Evolutionary conservation across 1,140 invertebrate species (phyloP).

Genomic region (Trachymyrmex cornetzi): DNA sequence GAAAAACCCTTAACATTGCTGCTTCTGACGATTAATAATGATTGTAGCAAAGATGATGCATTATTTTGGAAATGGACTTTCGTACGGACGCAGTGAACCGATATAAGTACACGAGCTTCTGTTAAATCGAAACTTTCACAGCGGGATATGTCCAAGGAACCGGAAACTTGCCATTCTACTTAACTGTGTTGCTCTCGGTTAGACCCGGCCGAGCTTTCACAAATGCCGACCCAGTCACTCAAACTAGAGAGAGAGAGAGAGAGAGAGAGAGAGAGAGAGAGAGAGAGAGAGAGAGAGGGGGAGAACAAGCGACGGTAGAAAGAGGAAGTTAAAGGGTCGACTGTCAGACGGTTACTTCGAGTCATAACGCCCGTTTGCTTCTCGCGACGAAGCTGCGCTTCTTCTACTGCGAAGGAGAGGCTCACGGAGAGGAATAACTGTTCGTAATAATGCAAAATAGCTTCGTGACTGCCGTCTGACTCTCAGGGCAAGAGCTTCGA

Average conservation of each 20-base stretch:
- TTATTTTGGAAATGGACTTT: slow-evolving; percentile 45
- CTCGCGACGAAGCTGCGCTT: slow-evolving; percentile 48
- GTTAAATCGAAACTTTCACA: slow-evolving; percentile 83
- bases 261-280: neutral
- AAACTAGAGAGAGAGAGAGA: slow-evolving; percentile 28
- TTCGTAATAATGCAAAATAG: slow-evolving; percentile 71
- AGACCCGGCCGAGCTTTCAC: slow-evolving; percentile 62
- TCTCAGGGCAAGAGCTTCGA: slow-evolving; percentile 48
- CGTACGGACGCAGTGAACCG: neutral
- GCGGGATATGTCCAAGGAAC: slow-evolving; percentile 77
- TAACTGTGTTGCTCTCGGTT: slow-evolving; percentile 42
- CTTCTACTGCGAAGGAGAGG: slow-evolving; percentile 26
- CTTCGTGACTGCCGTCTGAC: slow-evolving; percentile 50
- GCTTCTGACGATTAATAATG: slow-evolving; percentile 42
- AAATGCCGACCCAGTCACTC: slow-evolving; percentile 70
- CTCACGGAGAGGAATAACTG: slow-evolving; percentile 61
- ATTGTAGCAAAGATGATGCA: slow-evolving; percentile 40
- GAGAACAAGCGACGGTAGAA: slow-evolving; percentile 37
- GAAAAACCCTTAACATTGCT: slow-evolving; percentile 15
- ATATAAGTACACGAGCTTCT: slow-evolving; percentile 54
- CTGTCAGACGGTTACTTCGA: slow-evolving; percentile 70
- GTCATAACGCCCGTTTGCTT: slow-evolving; percentile 59
- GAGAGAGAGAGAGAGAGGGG: slow-evolving; percentile 9
- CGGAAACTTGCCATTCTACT: slow-evolving; percentile 74
- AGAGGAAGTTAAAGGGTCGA: slow-evolving; percentile 55